Evolutionary conservation across 2,113 vertebrate genomes (phyloP), one percentile per base, ranked within the genome.

Genomic region (Elaphurus davidianus): DNA sequence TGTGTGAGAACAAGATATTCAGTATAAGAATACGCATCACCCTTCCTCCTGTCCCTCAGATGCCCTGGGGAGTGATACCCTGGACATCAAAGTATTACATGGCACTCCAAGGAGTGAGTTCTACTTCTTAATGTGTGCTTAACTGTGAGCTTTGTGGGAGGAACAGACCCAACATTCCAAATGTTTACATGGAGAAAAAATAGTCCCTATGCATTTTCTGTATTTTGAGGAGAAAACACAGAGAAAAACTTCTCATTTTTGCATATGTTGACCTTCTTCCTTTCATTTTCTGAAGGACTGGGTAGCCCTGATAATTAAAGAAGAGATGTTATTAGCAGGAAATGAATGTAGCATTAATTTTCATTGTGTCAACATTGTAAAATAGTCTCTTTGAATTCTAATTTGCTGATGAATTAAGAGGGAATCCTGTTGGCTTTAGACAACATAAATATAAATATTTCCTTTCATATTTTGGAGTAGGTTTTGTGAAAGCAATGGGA

Each of bases 371-470:
- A 98, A 98, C 91, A 83, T 9, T 9, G 43, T 95, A 96, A 98
- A 98, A 93, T 95, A 98, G 98, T 96, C 78, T 96, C 96, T 97
- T 97, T 91, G 43, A 87, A 98, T 93, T 98, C 91, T 97, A 81
- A 90, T 97, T 96, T 98, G 94, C 52, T 93, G 71, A 89, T 96
- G 96, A 98, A 98, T 97, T 88, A 97, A 98, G 91, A 98, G 88
- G 96, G 90, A 92, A 95, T 95, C 87, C 96, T 94, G 84, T 87
- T 84, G 90, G 81, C 98, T 96, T 97, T 94, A 97, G 95, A 87
- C 93, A 98, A 98, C 0, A 7, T 78, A 98, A 99, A 98, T 97
- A 97, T 98, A 98, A 93, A 85, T 98, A 97, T 98, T 98, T 98
- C 87, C 92, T 98, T 55, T 43, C 57, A 97, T 97, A 97, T 95